phyloP scores from a whole-genome alignment of 2,797 vertebrate genomes.

The Sebastes steindachneri region DNA sequence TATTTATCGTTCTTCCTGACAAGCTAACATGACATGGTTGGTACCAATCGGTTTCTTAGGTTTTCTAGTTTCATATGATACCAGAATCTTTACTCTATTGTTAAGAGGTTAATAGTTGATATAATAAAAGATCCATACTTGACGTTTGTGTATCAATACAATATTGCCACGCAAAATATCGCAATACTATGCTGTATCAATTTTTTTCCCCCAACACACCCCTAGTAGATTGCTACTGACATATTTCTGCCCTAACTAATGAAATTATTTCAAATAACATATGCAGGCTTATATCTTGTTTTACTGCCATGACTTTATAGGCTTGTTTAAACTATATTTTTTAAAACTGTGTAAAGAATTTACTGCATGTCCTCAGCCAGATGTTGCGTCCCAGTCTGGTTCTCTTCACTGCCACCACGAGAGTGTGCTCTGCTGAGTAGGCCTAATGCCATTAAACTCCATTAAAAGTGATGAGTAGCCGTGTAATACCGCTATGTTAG shows the following conservation, averaged over 20 bases:
- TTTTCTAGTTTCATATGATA: too few species aligned
- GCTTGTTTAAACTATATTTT: neutral
- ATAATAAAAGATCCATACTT: too few species aligned
- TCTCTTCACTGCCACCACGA: neutral
- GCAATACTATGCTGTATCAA: too few species aligned
- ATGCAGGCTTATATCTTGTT: neutral
- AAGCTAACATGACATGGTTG: too few species aligned
- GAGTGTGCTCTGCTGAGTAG: conserved; percentile 16
- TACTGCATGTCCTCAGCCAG: conserved; percentile 2
- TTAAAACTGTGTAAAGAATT: neutral
- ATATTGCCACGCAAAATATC: too few species aligned
- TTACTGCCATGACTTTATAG: neutral
- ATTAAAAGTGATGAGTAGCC: conserved; percentile 50
- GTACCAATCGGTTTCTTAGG: too few species aligned
- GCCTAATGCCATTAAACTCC: conserved; percentile 31
- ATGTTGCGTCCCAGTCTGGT: conserved; percentile 5
- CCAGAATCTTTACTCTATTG: too few species aligned
- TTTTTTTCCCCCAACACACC: too few species aligned
- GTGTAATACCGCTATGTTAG: conserved; percentile 8
- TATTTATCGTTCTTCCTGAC: too few species aligned
- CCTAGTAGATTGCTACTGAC: neutral
- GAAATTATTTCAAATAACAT: neutral
- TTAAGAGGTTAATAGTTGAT: too few species aligned
- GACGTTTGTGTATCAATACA: too few species aligned
- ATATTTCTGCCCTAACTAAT: neutral